Conservation (phyloP, 2,888 invertebrate species). For the Baccha elongata region DNA sequence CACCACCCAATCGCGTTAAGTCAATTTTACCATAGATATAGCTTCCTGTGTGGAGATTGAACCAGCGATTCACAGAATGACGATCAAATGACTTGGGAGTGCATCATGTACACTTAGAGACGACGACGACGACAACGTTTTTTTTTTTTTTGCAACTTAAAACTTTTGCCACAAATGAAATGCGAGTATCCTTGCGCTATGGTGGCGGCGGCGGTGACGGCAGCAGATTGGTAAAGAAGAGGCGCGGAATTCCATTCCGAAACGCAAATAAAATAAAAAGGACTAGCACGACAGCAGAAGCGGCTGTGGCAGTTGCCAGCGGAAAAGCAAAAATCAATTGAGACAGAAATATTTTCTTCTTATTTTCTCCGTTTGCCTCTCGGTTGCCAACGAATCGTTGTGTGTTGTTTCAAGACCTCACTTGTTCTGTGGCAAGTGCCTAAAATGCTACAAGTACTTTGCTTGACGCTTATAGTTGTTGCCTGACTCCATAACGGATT, state of each 20-base stretch:
- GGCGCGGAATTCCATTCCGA: neutral
- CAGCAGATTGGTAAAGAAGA: neutral
- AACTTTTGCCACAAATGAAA: slow-evolving; percentile 51
- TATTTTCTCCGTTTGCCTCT: slow-evolving; percentile 28
- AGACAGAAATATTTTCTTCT: slow-evolving; percentile 44
- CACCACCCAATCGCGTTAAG: slow-evolving; percentile 46
- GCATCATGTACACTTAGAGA: slow-evolving; percentile 47
- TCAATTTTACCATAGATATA: slow-evolving; percentile 59
- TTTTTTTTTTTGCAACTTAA: slow-evolving; percentile 49
- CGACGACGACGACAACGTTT: slow-evolving; percentile 12
- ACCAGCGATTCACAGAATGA: slow-evolving; percentile 36
- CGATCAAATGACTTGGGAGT: slow-evolving; percentile 61
- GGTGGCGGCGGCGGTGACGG: neutral
- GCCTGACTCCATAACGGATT: slow-evolving; percentile 57
- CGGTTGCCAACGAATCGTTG: slow-evolving; percentile 37
- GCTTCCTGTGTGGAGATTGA: slow-evolving; percentile 46
- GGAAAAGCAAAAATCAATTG: slow-evolving; percentile 70
- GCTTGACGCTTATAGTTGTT: slow-evolving; percentile 70
- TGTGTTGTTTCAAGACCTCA: slow-evolving; percentile 66
- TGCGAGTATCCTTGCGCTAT: slow-evolving; percentile 31
- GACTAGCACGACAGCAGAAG: slow-evolving; percentile 6
- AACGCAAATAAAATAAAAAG: neutral
- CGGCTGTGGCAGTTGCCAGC: slow-evolving; percentile 35
- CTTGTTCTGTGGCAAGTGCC: slow-evolving; percentile 70
- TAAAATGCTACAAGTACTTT: slow-evolving; percentile 72